phyloP scores from a whole-genome alignment of 2,888 invertebrate genomes.

The Plusia festucae region DNA sequence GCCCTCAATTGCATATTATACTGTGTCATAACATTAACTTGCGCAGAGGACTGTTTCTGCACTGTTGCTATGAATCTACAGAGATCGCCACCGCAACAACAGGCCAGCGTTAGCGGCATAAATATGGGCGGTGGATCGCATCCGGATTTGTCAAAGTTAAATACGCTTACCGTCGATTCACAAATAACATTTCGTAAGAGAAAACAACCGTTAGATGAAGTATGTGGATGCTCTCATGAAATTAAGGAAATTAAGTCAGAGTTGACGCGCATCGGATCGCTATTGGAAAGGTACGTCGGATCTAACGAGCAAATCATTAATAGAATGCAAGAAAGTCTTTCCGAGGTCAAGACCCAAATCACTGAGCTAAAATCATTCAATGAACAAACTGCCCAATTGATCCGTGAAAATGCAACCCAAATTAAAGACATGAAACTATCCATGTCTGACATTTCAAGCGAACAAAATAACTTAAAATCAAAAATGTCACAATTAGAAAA shows the following conservation, averaged over 20 bases:
- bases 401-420: constrained; percentile 9
- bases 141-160: not conserved
- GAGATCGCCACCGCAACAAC: not conserved
- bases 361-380: constrained; percentile 6
- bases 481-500: constrained; percentile 8
- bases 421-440: constrained; percentile 17
- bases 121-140: not conserved
- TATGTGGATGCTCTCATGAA: not conserved
- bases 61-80: not conserved
- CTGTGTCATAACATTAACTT: too few relatives aligned
- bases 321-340: constrained; percentile 13
- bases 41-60: too few relatives aligned
- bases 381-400: constrained; percentile 1
- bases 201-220: not conserved
- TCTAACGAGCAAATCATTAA: constrained; percentile 14
- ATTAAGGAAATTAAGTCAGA: constrained; percentile 7
- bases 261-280: not conserved
- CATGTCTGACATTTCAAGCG: not conserved
- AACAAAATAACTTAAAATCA: not conserved
- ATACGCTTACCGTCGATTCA: not conserved
- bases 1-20: too few relatives aligned
- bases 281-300: constrained; percentile 17
- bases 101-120: not conserved
- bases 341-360: constrained; percentile 9
- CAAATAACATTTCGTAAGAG: not conserved